These are phyloP conservation scores for Osmerus eperlanus DNA, from an alignment of 2,113 vertebrate species.

Conservation along the genomic window DNA sequence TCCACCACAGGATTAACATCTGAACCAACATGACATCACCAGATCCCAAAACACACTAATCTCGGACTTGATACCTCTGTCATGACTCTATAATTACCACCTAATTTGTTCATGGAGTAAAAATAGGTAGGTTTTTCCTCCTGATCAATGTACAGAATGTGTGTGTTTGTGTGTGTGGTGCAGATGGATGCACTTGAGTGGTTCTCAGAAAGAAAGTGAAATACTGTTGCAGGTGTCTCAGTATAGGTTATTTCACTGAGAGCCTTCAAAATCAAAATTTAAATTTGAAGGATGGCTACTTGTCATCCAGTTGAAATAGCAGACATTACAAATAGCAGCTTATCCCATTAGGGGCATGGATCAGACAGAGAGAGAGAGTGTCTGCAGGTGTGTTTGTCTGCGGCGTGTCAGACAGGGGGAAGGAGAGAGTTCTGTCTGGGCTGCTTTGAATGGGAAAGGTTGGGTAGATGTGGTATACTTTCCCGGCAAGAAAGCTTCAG, in stretches of 20 bases:
- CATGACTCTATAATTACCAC: conserved; percentile 39
- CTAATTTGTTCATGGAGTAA: neutral
- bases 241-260: too few species aligned
- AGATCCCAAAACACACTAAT: conserved; percentile 9
- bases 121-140: too few species aligned
- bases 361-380: neutral
- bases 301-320: neutral
- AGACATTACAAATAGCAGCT: neutral
- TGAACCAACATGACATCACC: conserved; percentile 6
- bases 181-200: too few species aligned
- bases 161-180: too few species aligned
- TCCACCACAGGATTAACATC: neutral
- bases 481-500: neutral
- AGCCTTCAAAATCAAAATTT: too few species aligned
- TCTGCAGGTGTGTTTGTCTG: too few species aligned
- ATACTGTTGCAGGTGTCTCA: too few species aligned
- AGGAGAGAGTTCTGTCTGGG: neutral
- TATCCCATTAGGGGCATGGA: neutral
- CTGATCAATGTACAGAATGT: too few species aligned
- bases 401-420: neutral
- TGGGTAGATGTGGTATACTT: neutral
- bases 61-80: conserved; percentile 27
- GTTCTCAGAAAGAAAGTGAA: too few species aligned
- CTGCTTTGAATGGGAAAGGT: neutral
- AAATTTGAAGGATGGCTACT: too few species aligned